Evolutionary conservation across 2,113 vertebrate genomes (phyloP).

Genomic region (Zosterops lateralis): DNA sequence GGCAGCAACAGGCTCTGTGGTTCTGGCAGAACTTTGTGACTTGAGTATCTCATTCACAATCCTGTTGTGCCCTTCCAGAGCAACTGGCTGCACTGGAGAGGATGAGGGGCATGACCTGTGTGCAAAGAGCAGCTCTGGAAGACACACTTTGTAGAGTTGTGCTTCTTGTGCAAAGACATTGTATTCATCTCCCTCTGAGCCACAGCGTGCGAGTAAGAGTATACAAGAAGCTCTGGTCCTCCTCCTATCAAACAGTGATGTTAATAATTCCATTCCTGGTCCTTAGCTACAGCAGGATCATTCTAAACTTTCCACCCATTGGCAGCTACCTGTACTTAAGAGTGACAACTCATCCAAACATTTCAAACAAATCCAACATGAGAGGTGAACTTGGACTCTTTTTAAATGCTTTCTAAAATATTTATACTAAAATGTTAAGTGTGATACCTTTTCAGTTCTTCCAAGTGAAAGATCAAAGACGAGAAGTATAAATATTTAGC

Average conservation of each 20-base stretch:
- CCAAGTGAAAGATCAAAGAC: conserved; percentile 36
- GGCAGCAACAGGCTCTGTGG: not conserved
- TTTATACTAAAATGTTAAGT: conserved; percentile 36
- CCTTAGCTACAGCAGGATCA: not conserved
- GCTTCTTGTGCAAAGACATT: not conserved
- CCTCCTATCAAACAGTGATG: not conserved
- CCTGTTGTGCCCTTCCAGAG: not conserved
- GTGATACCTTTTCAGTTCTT: conserved; percentile 13
- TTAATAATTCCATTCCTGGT: not conserved
- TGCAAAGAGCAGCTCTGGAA: not conserved
- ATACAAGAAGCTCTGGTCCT: not conserved
- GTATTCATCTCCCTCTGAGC: not conserved
- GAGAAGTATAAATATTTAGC: conserved; percentile 56
- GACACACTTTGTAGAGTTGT: not conserved
- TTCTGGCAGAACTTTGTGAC: not conserved
- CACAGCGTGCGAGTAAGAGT: accelerated
- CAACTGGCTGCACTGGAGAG: not conserved
- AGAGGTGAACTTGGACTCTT: conserved; percentile 22
- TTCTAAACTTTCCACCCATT: not conserved
- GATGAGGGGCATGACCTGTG: not conserved
- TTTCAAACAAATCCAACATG: not conserved
- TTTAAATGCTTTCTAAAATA: conserved; percentile 42
- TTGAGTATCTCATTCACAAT: not conserved
- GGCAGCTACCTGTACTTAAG: not conserved
- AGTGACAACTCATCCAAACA: not conserved